Evolutionary conservation across 1,140 invertebrate genomes (phyloP).

Genomic region (Caenorhabditis inopinata): DNA sequence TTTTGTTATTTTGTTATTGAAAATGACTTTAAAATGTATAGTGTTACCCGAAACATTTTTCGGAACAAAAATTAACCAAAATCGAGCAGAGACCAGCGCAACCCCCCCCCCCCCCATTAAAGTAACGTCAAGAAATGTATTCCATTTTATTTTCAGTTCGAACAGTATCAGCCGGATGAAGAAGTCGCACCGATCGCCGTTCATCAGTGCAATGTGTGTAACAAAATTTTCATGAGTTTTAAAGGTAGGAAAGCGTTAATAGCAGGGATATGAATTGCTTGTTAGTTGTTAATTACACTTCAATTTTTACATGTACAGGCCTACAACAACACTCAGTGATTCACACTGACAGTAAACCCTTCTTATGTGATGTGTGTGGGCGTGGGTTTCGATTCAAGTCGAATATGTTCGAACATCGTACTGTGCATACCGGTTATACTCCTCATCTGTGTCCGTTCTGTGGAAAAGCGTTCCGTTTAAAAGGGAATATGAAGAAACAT

Average conservation of each 20-base stretch:
- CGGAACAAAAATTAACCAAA: too few relatives aligned
- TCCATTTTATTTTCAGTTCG: not conserved
- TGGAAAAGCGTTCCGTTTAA: constrained; percentile 60
- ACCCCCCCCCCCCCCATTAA: too few relatives aligned
- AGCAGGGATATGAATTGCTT: too few relatives aligned
- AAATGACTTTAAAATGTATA: too few relatives aligned
- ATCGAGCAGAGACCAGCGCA: too few relatives aligned
- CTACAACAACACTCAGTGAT: constrained; percentile 5
- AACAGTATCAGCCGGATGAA: not conserved
- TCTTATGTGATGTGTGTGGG: constrained; percentile 65
- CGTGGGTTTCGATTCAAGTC: constrained; percentile 66
- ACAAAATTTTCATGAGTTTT: constrained; percentile 19
- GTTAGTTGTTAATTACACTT: too few relatives aligned
- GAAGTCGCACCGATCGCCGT: not conserved
- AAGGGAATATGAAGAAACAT: constrained; percentile 49
- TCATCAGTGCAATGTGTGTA: constrained; percentile 25
- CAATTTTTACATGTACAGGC: not conserved
- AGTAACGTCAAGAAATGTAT: not conserved
- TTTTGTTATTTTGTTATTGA: too few relatives aligned
- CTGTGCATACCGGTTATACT: constrained; percentile 63
- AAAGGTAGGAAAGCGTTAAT: not conserved
- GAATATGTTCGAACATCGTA: constrained; percentile 65
- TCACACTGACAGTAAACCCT: constrained; percentile 36
- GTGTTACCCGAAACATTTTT: too few relatives aligned
- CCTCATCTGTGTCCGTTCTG: constrained; percentile 65